Evolutionary conservation across 2,797 vertebrate genomes (phyloP).

Genomic region (Distichodus sexfasciatus): DNA sequence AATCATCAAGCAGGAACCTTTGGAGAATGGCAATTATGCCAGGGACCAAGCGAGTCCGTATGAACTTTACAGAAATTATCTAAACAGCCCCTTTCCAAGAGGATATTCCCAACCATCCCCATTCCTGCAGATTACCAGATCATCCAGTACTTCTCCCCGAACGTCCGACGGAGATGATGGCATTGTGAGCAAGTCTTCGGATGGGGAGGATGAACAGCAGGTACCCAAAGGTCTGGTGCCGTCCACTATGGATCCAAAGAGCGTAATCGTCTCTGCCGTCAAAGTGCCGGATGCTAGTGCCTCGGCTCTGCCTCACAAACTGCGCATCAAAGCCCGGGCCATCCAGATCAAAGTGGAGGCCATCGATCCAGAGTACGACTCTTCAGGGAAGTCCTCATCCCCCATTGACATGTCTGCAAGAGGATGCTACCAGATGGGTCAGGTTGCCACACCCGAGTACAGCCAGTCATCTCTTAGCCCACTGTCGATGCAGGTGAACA

Average conservation of each 20-base stretch:
- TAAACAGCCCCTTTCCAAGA: constrained; percentile 68
- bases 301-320: constrained; percentile 92
- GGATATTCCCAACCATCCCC: constrained; percentile 81
- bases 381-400: constrained; percentile 75
- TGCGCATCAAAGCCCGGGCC: constrained; percentile 89
- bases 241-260: constrained; percentile 79
- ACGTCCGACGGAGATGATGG: constrained; percentile 87
- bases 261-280: constrained; percentile 77
- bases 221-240: constrained; percentile 88
- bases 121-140: constrained; percentile 80
- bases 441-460: constrained; percentile 62
- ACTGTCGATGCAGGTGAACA: constrained; percentile 85
- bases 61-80: constrained; percentile 80
- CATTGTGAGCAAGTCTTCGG: constrained; percentile 85
- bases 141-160: constrained; percentile 87
- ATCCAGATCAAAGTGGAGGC: constrained; percentile 91
- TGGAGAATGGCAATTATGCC: constrained; percentile 73
- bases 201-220: constrained; percentile 95
- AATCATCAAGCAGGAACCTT: constrained; percentile 84
- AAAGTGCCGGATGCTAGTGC: constrained; percentile 86
- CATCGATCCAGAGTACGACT: constrained; percentile 83
- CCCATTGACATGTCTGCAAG: constrained; percentile 75
- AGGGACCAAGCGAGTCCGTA: constrained; percentile 78
- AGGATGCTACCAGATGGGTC: constrained; percentile 71
- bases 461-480: constrained; percentile 78